These are phyloP conservation scores for Chiridota heheva DNA, from an alignment of 35 echinoderm and acorn worm species.

Conservation along the genomic window DNA sequence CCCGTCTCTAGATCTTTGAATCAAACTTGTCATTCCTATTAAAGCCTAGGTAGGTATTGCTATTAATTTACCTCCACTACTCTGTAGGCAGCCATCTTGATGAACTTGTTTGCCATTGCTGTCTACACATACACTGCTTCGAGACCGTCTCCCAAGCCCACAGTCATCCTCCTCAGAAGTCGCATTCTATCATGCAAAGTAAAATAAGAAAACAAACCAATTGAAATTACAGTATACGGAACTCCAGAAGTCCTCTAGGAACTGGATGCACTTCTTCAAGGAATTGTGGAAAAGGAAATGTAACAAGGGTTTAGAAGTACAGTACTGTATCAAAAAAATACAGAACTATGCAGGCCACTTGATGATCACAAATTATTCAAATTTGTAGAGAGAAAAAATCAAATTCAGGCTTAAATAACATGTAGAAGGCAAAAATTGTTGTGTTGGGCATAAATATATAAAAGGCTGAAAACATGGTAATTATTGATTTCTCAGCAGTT, in stretches of 20 bases:
- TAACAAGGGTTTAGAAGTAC: neutral
- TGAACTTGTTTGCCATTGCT: neutral
- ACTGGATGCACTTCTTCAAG: neutral
- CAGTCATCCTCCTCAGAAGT: slow-evolving; percentile 12
- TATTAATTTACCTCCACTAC: slow-evolving; percentile 10
- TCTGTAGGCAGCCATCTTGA: neutral
- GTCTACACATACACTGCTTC: slow-evolving; percentile 22
- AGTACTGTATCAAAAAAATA: neutral
- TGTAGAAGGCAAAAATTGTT: neutral
- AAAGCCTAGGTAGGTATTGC: neutral
- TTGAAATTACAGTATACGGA: neutral
- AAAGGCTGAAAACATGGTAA: neutral
- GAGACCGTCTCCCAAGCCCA: slow-evolving; percentile 26
- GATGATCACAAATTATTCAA: neutral
- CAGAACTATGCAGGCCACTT: neutral
- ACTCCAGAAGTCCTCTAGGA: neutral
- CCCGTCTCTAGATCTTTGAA: neutral
- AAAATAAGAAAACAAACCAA: neutral
- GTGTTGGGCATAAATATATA: neutral
- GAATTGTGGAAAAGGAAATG: neutral
- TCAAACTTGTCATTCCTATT: neutral
- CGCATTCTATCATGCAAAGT: neutral
- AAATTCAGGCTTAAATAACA: neutral
- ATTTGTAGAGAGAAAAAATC: neutral
- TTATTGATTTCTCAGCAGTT: too few species aligned